Conservation (phyloP, 2,888 invertebrate genomes). For the Andrena fulva region DNA sequence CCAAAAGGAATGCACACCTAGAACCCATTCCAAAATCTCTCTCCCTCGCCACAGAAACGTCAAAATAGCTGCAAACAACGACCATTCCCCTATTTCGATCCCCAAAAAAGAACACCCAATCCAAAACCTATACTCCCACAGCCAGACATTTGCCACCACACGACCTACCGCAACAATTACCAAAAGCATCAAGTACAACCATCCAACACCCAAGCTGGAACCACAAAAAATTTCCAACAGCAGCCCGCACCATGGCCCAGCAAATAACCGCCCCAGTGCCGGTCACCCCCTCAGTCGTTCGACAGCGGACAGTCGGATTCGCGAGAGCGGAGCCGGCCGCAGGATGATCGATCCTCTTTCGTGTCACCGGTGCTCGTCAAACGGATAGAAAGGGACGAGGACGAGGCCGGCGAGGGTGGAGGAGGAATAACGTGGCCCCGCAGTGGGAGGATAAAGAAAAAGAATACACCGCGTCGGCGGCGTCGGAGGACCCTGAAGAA, state of each 20-base stretch:
- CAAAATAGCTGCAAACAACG: too few relatives aligned
- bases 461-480: constrained; percentile 69
- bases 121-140: background rate
- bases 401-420: constrained; percentile 32
- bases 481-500: constrained; percentile 71
- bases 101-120: background rate
- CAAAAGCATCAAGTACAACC: background rate
- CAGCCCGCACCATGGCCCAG: background rate
- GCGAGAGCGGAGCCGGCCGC: constrained; percentile 34
- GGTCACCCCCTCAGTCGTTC: constrained; percentile 28
- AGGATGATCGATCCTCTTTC: constrained; percentile 67
- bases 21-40: too few relatives aligned
- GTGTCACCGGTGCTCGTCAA: constrained; percentile 70
- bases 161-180: background rate
- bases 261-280: constrained; percentile 18
- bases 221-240: background rate
- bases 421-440: constrained; percentile 41
- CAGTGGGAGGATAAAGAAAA: constrained; percentile 66
- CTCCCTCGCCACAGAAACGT: too few relatives aligned
- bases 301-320: constrained; percentile 33
- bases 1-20: too few relatives aligned
- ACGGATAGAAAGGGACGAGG: constrained; percentile 30
- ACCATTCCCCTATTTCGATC: too few relatives aligned
- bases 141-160: constrained; percentile 71
- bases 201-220: background rate